A percentile compares a stretch with the other conserved stretches of the same genome.
Evolutionary conservation across 2,888 invertebrate species (phyloP).

Genomic region (Tipula lateralis): DNA sequence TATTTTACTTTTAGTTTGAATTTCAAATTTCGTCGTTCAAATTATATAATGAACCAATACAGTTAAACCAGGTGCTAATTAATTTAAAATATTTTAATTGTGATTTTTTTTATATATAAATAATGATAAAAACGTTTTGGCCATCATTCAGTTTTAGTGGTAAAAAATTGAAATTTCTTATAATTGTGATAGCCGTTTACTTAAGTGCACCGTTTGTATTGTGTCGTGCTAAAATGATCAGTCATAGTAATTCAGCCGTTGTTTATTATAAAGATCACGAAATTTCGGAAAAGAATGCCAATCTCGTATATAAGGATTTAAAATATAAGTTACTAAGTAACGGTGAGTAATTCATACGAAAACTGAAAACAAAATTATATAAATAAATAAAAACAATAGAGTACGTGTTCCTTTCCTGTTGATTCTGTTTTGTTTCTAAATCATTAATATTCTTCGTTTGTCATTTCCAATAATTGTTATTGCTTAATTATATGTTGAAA

Average conservation of each 20-base stretch:
- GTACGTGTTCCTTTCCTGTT: constrained; percentile 3
- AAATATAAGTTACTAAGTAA: not conserved
- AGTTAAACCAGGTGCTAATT: not conserved
- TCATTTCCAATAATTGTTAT: constrained; percentile 7
- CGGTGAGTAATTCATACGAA: not conserved
- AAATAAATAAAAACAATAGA: not conserved
- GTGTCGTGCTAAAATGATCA: not conserved
- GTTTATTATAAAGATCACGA: not conserved
- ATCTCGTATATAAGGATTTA: not conserved
- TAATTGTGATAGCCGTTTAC: not conserved
- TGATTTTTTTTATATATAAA: not conserved
- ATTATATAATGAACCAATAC: not conserved
- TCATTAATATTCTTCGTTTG: not conserved
- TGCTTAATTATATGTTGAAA: not conserved
- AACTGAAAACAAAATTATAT: not conserved
- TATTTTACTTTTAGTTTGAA: not conserved
- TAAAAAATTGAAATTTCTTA: not conserved
- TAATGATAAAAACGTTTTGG: not conserved
- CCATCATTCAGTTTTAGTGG: not conserved
- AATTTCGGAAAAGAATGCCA: not conserved
- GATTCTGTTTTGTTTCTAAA: not conserved
- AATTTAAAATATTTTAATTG: not conserved
- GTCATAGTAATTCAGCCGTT: not conserved
- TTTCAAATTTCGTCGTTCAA: not conserved
- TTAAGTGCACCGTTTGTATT: not conserved